These are phyloP conservation scores for Deilephila porcellus DNA, from an alignment of 2,888 invertebrate genomes.

Conservation along the genomic window DNA sequence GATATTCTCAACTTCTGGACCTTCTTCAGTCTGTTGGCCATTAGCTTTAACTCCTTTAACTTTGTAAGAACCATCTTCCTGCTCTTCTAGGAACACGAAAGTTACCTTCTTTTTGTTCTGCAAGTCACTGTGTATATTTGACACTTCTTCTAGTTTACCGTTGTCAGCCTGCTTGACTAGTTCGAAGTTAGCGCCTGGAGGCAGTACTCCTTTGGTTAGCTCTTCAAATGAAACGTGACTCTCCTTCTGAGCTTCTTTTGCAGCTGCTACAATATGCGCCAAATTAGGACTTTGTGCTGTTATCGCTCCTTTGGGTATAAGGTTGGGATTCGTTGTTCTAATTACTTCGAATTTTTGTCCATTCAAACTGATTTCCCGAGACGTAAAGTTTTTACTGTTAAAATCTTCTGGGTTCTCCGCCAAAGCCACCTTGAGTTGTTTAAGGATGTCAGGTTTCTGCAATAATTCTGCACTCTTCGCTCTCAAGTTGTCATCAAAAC, in stretches of 20 bases:
- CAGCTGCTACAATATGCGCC: conserved; percentile 71
- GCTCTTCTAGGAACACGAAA: conserved; percentile 94
- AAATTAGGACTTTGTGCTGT: conserved; percentile 75
- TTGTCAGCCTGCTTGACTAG: conserved; percentile 90
- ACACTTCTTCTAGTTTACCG: conserved; percentile 89
- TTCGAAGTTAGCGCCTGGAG: conserved; percentile 92
- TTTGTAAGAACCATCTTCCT: conserved; percentile 93
- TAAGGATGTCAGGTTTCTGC: conserved; percentile 89
- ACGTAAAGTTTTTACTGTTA: conserved; percentile 88
- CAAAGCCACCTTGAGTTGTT: conserved; percentile 89
- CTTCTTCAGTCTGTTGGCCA: conserved; percentile 88
- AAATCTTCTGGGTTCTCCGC: conserved; percentile 88
- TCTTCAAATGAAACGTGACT: conserved; percentile 89
- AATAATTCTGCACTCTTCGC: conserved; percentile 84
- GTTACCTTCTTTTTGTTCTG: conserved; percentile 92
- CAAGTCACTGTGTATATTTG: conserved; percentile 84
- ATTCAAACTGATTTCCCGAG: conserved; percentile 90
- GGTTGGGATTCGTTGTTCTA: conserved; percentile 88
- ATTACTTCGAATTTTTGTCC: conserved; percentile 91
- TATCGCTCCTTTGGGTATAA: conserved; percentile 85
- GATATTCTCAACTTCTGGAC: conserved; percentile 91
- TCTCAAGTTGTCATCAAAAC: conserved; percentile 80
- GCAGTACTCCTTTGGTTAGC: conserved; percentile 91
- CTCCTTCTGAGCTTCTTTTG: conserved; percentile 80
- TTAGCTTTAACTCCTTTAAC: conserved; percentile 94